A percentile compares a stretch with the other conserved stretches of the same genome.
phyloP scores from a whole-genome alignment of 2,113 vertebrate species.

The Mesitornis unicolor region DNA sequence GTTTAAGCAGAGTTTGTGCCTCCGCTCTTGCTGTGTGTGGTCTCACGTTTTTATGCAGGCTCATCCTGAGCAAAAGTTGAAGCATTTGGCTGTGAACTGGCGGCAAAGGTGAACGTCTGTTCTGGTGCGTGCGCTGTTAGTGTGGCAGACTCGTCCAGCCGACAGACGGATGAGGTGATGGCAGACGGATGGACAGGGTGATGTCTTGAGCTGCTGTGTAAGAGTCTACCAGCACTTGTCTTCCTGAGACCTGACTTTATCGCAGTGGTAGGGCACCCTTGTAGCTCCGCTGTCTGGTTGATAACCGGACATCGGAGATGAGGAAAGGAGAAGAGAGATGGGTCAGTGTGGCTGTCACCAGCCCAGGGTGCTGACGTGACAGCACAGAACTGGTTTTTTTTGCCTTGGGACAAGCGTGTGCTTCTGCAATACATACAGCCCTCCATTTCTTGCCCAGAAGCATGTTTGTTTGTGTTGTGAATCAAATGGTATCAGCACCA shows the following conservation, averaged over 20 bases:
- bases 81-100: not conserved
- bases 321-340: not conserved
- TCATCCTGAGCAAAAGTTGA: not conserved
- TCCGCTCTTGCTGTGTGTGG: not conserved
- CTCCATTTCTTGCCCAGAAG: not conserved
- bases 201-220: not conserved
- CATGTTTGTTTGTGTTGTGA: not conserved
- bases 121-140: not conserved
- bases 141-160: not conserved
- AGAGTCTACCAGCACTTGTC: not conserved
- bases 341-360: not conserved
- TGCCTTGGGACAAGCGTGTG: not conserved
- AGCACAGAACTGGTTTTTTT: not conserved
- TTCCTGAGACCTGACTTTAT: not conserved
- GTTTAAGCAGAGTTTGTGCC: not conserved
- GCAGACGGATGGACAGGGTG: no score
- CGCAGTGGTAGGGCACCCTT: not conserved
- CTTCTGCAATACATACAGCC: not conserved
- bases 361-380: accelerated
- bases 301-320: not conserved
- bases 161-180: not conserved
- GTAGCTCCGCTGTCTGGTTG: not conserved
- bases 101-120: not conserved
- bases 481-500: not conserved
- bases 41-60: not conserved